Conservation (phyloP, 2,113 vertebrate genomes). For the Epinephelus moara region DNA sequence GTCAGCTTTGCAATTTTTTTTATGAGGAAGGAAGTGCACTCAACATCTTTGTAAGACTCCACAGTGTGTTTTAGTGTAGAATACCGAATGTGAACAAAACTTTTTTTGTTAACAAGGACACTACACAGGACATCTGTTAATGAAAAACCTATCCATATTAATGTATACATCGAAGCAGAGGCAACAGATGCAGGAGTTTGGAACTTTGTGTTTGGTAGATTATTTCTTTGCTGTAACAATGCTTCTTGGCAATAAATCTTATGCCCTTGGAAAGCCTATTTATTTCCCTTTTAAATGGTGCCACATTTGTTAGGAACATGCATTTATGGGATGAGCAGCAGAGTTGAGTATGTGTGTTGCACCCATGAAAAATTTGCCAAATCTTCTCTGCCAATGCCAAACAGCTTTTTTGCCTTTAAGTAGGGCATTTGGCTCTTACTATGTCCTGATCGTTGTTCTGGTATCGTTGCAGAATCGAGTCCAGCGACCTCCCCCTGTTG, state of each 20-base stretch:
- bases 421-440: not conserved
- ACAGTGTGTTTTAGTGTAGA: not conserved
- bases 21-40: not conserved
- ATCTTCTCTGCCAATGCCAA: too few relatives aligned
- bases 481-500: constrained; percentile 96
- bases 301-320: too few relatives aligned
- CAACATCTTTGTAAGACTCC: too few relatives aligned
- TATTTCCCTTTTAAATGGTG: too few relatives aligned
- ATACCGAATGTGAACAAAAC: not conserved
- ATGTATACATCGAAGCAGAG: not conserved
- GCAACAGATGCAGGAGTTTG: not conserved
- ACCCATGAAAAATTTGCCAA: too few relatives aligned
- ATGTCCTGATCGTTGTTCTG: constrained; percentile 35
- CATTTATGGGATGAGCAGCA: too few relatives aligned
- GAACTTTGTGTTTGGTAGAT: too few relatives aligned
- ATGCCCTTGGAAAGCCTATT: too few relatives aligned
- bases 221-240: too few relatives aligned
- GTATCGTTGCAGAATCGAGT: constrained; percentile 91
- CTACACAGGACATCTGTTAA: not conserved
- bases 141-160: not conserved
- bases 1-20: not conserved
- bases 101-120: not conserved
- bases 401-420: not conserved
- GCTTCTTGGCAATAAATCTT: too few relatives aligned
- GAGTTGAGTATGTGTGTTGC: too few relatives aligned